phyloP scores from a whole-genome alignment of 2,888 invertebrate genomes.

The Oscheius sp. region DNA sequence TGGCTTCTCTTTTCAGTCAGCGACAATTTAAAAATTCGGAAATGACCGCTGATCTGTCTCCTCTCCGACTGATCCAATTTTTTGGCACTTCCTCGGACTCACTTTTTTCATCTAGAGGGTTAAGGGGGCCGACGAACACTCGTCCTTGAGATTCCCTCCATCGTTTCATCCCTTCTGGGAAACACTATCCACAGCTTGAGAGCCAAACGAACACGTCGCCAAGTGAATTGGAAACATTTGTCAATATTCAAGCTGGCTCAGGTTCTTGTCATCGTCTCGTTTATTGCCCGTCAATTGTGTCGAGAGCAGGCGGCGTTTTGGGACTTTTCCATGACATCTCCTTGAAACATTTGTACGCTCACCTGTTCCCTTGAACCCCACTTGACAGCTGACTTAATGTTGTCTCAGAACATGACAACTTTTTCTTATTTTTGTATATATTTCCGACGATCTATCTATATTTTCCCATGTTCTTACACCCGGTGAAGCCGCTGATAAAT shows the following conservation, averaged over 20 bases:
- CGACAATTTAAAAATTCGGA: neutral
- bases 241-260: slow-evolving; percentile 5
- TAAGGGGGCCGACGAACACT: neutral
- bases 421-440: slow-evolving; percentile 3
- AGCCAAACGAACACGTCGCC: no score
- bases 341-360: slow-evolving; percentile 14
- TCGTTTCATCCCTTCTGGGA: neutral
- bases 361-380: neutral
- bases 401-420: neutral
- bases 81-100: slow-evolving; percentile 16
- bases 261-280: slow-evolving; percentile 32
- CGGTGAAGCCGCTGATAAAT: slow-evolving; percentile 26
- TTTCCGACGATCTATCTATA: slow-evolving; percentile 9
- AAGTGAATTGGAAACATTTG: neutral
- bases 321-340: slow-evolving; percentile 23
- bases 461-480: slow-evolving; percentile 35
- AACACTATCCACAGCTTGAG: no score
- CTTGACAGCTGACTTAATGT: slow-evolving; percentile 5
- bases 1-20: no score
- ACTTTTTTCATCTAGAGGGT: neutral
- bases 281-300: slow-evolving; percentile 37
- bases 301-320: slow-evolving; percentile 21
- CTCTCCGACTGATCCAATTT: slow-evolving; percentile 24
- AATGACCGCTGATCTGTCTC: slow-evolving; percentile 23
- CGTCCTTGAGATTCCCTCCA: neutral